These are phyloP conservation scores for Drosophila bocki DNA, from an alignment of 1,140 invertebrate genomes.

Conservation along the genomic window DNA sequence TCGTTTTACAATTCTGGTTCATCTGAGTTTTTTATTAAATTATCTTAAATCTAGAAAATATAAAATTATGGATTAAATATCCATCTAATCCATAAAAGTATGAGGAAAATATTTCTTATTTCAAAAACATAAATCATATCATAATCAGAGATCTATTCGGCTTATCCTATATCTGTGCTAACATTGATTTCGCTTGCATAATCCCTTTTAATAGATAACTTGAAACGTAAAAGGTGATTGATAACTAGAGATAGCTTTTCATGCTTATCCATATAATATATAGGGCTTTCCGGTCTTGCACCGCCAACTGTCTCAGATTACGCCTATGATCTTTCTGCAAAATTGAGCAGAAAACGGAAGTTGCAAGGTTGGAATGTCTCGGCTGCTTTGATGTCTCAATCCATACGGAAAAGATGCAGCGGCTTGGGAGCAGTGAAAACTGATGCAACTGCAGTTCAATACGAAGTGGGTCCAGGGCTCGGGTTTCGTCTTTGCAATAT, in stretches of 20 bases:
- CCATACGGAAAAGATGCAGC: conserved; percentile 22
- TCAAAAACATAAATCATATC: neutral
- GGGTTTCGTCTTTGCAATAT: conserved; percentile 25
- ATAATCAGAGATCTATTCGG: neutral
- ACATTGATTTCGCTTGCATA: neutral
- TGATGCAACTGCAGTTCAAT: conserved; percentile 26
- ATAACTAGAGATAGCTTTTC: neutral
- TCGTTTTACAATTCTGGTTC: neutral
- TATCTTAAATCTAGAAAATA: neutral
- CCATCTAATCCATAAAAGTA: neutral
- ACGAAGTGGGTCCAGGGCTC: neutral
- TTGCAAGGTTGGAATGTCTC: conserved; percentile 5
- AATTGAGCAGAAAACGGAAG: conserved; percentile 37
- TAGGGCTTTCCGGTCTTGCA: conserved; percentile 2
- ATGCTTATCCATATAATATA: neutral
- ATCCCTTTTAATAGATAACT: neutral
- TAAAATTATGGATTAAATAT: neutral
- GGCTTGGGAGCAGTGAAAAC: conserved; percentile 9
- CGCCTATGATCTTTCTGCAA: conserved; percentile 26
- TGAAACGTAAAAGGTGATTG: neutral
- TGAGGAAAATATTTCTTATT: neutral
- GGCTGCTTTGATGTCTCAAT: conserved; percentile 29
- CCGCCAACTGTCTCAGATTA: conserved; percentile 10
- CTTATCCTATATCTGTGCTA: neutral
- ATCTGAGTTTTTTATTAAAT: neutral